phyloP scores from a whole-genome alignment of 2,797 vertebrate genomes.

The Siniperca undulata region DNA sequence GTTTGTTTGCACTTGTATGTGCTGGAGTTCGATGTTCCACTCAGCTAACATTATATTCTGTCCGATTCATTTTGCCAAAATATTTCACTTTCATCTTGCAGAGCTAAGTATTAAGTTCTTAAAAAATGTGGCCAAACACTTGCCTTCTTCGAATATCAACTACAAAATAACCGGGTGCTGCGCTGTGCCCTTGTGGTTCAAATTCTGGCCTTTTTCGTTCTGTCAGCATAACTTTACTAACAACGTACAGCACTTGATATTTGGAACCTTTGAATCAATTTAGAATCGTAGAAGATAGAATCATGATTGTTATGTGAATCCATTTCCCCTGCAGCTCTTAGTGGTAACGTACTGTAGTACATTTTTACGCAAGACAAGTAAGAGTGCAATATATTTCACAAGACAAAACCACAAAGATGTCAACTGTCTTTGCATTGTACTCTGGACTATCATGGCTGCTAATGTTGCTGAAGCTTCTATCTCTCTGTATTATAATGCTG shows the following conservation, averaged over 20 bases:
- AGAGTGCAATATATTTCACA: neutral
- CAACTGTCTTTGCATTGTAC: neutral
- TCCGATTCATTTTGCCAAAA: neutral
- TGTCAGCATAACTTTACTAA: neutral
- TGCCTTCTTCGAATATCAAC: neutral
- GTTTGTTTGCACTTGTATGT: neutral
- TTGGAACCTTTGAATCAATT: neutral
- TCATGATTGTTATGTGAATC: neutral
- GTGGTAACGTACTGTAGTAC: neutral
- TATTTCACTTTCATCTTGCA: constrained; percentile 15
- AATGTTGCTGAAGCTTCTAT: neutral
- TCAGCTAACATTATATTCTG: neutral
- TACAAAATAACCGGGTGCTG: neutral
- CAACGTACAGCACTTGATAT: neutral
- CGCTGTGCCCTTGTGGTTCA: neutral
- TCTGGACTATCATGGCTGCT: neutral
- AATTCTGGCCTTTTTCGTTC: too few relatives aligned
- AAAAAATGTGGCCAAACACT: neutral
- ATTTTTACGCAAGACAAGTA: neutral
- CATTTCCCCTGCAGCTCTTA: neutral
- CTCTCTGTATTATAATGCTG: neutral
- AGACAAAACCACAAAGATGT: neutral
- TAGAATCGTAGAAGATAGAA: neutral
- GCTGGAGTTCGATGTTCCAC: too few relatives aligned
- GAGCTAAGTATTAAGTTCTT: neutral